A percentile compares a stretch with the other conserved stretches of the same genome.
Evolutionary conservation across 2,888 invertebrate genomes (phyloP).

Genomic region (Salticus scenicus): DNA sequence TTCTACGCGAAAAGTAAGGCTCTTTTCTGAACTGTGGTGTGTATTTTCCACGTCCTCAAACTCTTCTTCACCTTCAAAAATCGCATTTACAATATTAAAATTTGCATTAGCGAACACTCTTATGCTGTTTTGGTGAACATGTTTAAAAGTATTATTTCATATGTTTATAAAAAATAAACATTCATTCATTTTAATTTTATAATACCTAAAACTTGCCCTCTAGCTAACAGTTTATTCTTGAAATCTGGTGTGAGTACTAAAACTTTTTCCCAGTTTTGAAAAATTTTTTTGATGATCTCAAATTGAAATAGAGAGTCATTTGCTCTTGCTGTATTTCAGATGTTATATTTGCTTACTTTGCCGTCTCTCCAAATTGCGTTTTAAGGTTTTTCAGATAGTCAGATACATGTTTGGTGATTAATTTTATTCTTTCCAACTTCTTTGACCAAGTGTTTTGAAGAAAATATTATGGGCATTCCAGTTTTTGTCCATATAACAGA

Average conservation of each 20-base stretch:
- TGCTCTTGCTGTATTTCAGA: background rate
- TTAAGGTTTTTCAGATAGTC: conserved; percentile 1
- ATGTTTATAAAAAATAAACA: background rate
- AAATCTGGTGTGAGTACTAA: too few species aligned
- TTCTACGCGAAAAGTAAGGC: background rate
- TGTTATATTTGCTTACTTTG: background rate
- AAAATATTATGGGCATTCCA: too few species aligned
- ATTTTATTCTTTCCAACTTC: background rate
- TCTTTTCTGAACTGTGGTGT: background rate
- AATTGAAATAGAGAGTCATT: conserved; percentile 18
- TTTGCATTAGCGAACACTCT: background rate
- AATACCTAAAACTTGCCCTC: background rate
- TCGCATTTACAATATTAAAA: background rate
- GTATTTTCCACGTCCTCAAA: background rate
- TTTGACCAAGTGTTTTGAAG: too few species aligned
- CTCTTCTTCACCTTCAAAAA: background rate
- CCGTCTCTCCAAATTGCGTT: background rate
- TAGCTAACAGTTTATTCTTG: too few species aligned
- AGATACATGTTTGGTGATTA: background rate
- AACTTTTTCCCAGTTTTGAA: too few species aligned
- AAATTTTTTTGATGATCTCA: background rate
- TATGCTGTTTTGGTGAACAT: background rate
- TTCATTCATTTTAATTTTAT: background rate
- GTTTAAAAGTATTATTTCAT: background rate
- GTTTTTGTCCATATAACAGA: too few species aligned